Base-by-base conservation (phyloP, 2,888 invertebrate genomes). In the Atethmia centrago region DNA sequence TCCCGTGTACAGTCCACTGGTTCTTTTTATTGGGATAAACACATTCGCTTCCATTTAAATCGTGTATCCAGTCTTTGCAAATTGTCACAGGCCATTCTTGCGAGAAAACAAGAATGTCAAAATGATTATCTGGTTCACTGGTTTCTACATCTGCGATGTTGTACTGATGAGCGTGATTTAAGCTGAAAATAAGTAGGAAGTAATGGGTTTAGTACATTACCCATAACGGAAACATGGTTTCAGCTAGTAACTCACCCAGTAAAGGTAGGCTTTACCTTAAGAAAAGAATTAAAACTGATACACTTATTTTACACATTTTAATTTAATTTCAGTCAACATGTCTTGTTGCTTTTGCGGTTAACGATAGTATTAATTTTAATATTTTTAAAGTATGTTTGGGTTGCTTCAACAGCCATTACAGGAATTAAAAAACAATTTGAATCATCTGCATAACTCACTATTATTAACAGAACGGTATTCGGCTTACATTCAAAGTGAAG, bases 1-100 rank as follows among this genome's bases (percentile, higher is more conserved):
- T 74, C 0, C 81, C 78, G 16, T 78, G 78, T 16, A 80, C 9
- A 28, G 49, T 65, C 78, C 78, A 80, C 8, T 16, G 67, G 16
- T 74, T 42, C 8, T 67, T 55, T 49, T 16, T 10, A 3, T 47
- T 31, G 14, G 80, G 80, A 7, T 28, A 80, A 16, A 7, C 14
- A 21, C 80, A 80, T 36, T 25, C 5, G 0, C 25, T 42, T 21
- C 53, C 61, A 19, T 58, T 61, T 25, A 21, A 40, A 40, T 49
- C 0, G 12, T 28, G 12, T 0, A 19, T 53, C 67, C 80, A 78
- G 12, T 40, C 7, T 19, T 67, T 80, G 47, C 78, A 78, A 42
- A 25, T 14, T 21, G 78, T 64, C 0, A 67, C 47, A 0, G 78
- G 80, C 80, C 74, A 78, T 19, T 55, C 3, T 74, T 78, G 78